phyloP scores from a whole-genome alignment of 2,797 vertebrate genomes.

The Syngnathus acus region DNA sequence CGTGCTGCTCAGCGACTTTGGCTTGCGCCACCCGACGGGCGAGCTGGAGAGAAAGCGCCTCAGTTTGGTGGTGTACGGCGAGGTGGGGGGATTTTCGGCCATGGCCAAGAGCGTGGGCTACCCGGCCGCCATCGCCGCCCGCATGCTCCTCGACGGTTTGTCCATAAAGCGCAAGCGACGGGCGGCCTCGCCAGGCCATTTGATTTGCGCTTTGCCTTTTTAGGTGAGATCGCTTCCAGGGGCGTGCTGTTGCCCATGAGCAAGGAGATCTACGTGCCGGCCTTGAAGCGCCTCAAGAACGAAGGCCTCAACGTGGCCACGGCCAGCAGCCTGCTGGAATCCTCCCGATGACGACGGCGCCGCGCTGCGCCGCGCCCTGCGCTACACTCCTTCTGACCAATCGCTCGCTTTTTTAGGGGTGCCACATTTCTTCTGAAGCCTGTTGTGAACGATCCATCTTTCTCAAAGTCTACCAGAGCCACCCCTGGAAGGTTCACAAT shows the following conservation, averaged over 20 bases:
- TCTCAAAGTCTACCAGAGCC: too few relatives aligned
- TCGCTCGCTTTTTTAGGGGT: not conserved
- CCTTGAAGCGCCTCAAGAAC: slow-evolving; percentile 75
- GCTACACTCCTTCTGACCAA: not conserved
- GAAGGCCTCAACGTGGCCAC: slow-evolving; percentile 80
- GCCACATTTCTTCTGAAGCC: not conserved
- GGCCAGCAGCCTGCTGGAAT: slow-evolving; percentile 70
- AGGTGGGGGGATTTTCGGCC: slow-evolving; percentile 83
- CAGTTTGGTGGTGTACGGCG: slow-evolving; percentile 87
- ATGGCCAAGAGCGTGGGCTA: slow-evolving; percentile 97
- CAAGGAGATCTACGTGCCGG: slow-evolving; percentile 81
- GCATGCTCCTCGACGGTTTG: slow-evolving; percentile 90
- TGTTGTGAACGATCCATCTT: too few relatives aligned
- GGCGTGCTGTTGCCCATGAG: slow-evolving; percentile 83
- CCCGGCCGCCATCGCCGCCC: slow-evolving; percentile 85
- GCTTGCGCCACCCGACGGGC: slow-evolving; percentile 84
- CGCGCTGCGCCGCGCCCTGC: too few relatives aligned
- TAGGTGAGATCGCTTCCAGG: slow-evolving; percentile 85
- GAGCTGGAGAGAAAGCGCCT: slow-evolving; percentile 87
- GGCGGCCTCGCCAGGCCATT: too few relatives aligned
- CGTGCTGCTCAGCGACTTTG: slow-evolving; percentile 86
- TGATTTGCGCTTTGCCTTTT: not conserved
- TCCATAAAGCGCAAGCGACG: slow-evolving; percentile 11
- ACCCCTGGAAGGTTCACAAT: too few relatives aligned
- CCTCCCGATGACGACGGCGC: slow-evolving; percentile 3